Percentiles rank a stretch among this genome's conserved stretches.
phyloP scores from a whole-genome alignment of 2,888 invertebrate genomes.

The Leucozona laternaria region DNA sequence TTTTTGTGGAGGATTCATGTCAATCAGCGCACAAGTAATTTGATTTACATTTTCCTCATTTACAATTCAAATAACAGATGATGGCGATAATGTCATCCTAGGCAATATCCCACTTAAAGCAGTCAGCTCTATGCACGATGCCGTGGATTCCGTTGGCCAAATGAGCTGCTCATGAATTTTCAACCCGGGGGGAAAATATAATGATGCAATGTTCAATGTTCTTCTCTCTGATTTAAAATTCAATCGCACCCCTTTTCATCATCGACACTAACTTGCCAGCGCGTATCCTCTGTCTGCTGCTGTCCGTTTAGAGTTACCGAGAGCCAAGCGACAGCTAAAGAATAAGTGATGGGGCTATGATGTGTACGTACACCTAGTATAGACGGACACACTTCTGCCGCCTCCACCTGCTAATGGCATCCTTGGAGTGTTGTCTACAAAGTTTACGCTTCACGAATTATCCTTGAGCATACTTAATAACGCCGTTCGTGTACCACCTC shows the following conservation, averaged over 20 bases:
- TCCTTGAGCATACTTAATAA: constrained; percentile 68
- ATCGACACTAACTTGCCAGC: constrained; percentile 7
- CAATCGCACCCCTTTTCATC: constrained; percentile 41
- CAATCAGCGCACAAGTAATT: constrained; percentile 64
- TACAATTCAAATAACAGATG: constrained; percentile 71
- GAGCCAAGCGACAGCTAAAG: neutral
- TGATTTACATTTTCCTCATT: constrained; percentile 70
- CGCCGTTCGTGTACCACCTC: constrained; percentile 5
- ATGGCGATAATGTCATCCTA: constrained; percentile 59
- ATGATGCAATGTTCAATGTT: constrained; percentile 36
- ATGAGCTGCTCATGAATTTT: constrained; percentile 36
- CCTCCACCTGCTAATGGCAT: constrained; percentile 53
- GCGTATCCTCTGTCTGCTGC: neutral
- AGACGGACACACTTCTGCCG: neutral
- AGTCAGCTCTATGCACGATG: neutral
- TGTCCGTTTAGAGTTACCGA: constrained; percentile 30
- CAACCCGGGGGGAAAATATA: neutral
- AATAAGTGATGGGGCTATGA: constrained; percentile 1
- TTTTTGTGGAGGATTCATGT: constrained; percentile 53
- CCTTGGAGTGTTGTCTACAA: constrained; percentile 68
- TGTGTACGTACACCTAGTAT: neutral
- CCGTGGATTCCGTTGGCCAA: neutral
- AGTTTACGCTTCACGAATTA: constrained; percentile 70
- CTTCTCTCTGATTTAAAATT: constrained; percentile 52
- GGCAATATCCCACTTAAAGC: constrained; percentile 55